phyloP scores from a whole-genome alignment of 1,140 invertebrate genomes.

The Rhagoletis pomonella region DNA sequence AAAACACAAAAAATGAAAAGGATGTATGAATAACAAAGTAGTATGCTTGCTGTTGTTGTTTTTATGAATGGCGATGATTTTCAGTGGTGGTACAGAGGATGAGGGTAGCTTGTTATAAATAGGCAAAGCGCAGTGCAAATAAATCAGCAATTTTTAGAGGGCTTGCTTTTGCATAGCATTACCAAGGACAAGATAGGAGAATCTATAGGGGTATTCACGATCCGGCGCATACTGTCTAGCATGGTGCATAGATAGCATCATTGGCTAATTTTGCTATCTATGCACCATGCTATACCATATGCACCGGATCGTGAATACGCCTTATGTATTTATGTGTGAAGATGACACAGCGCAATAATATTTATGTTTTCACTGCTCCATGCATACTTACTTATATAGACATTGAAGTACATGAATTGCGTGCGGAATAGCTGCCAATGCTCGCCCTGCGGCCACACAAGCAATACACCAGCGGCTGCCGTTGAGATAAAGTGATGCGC shows the following conservation, averaged over 20 bases:
- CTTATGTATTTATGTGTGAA: too few species aligned
- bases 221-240: too few species aligned
- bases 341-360: not conserved
- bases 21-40: slow-evolving; percentile 78
- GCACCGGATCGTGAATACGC: too few species aligned
- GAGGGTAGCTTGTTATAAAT: not conserved
- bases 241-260: too few species aligned
- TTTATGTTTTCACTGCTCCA: not conserved
- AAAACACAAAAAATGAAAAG: slow-evolving; percentile 93
- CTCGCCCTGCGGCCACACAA: slow-evolving; percentile 98
- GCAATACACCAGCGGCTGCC: slow-evolving; percentile 91
- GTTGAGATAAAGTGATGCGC: slow-evolving; percentile 99
- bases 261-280: too few species aligned
- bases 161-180: not conserved
- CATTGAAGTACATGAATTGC: slow-evolving; percentile 95
- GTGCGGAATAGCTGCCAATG: slow-evolving; percentile 92
- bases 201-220: too few species aligned
- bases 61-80: not conserved
- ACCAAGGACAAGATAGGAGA: not conserved
- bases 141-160: slow-evolving; percentile 2
- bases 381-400: slow-evolving; percentile 88
- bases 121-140: not conserved
- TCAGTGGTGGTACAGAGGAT: not conserved
- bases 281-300: too few species aligned
- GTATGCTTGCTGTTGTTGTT: not conserved